Base-by-base conservation (phyloP, 2,797 vertebrate genomes). In the Artibeus jamaicensis region DNA sequence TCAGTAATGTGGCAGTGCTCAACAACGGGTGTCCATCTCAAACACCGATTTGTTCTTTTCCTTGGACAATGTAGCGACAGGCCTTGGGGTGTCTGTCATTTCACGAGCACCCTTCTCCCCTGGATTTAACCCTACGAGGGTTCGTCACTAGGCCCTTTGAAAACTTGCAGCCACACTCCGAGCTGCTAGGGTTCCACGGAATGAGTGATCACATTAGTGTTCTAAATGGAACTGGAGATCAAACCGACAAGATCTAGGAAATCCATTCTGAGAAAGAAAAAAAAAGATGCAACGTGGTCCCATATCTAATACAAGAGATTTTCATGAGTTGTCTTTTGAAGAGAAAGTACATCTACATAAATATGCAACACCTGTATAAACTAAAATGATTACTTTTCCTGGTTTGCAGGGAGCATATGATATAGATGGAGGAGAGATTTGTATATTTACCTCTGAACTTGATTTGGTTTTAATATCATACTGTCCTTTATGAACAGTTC, bases 401-500 rank as follows among this genome's bases (percentile, higher is more conserved):
- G 89, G 95, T 57, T 83, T 59, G 32, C 74, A 93, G 87, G 74
- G 42, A 86, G 37, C 37, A 6, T 37, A 59, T 37, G 32, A 74
- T 18, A 19, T 81, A 71, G 71, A 48, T 91, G 24, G 95, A 81
- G 39, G 74, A 95, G 53, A 93, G 68, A 91, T 91, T 86, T 65
- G 71, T 89, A 29, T 82, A 65, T 91, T 97, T 96, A 82, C 77
- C 65, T 86, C 37, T 62, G 86, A 95, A 96, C 76, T 62, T 91
- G 94, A 78, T 87, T 89, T 82, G 91, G 83, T 96, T 94, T 97
- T 94, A 94, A 95, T 93, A 94, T 92, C 85, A 55, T 83, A 76
- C 79, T 86, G 86, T 95, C 89, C 89, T 87, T 94, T 93, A 57
- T 59, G 77, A 93, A 88, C 34, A 78, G 85, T 86, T 95, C 90